Evolutionary conservation across 2,888 invertebrate species (phyloP), one percentile per base, ranked within the genome.

Genomic region (Sesia bembeciformis): DNA sequence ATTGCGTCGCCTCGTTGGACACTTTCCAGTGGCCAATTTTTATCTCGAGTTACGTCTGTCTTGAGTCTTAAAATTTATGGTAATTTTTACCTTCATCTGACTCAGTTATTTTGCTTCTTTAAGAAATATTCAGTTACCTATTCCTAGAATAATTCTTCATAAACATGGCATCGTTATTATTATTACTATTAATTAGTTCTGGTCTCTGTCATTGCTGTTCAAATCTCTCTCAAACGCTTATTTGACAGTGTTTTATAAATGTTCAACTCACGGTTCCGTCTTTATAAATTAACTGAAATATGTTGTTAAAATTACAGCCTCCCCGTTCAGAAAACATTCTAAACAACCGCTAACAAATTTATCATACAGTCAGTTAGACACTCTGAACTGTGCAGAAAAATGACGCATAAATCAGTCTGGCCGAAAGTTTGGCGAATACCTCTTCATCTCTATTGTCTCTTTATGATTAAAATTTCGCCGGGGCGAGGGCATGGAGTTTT

Each of bases 391-490:
- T 54, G 56, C 56, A 52, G 70, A 75, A 78, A 78, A 77, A 65
- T 50, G 62, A 62, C 67, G 58, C 70, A 70, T 75, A 78, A 77
- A 81, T 81, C 75, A 78, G 69, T 62, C 67, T 63, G 64, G 62
- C 58, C 52, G 58, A 75, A 82, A 83, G 68, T 81, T 81, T 65
- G 50, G 59, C 74, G 70, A 76, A 72, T 71, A 74, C 72, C 70
- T 23, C 23, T 74, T 72, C 67, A 71, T 70, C 74, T 76, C 76
- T 79, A 78, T 84, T 84, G 83, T 84, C 80, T 81, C 75, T 81
- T 80, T 82, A 82, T 79, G 76, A 84, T 83, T 82, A 81, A 85
- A 86, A 84, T 85, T 67, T 67, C 68, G 64, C 63, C 63, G 63
- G 61, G 63, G 68, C 66, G 71, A 70, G 70, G 72, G 71, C 70